Evolutionary conservation across 1,140 invertebrate genomes (phyloP).

Genomic region (Pomacea maculata): DNA sequence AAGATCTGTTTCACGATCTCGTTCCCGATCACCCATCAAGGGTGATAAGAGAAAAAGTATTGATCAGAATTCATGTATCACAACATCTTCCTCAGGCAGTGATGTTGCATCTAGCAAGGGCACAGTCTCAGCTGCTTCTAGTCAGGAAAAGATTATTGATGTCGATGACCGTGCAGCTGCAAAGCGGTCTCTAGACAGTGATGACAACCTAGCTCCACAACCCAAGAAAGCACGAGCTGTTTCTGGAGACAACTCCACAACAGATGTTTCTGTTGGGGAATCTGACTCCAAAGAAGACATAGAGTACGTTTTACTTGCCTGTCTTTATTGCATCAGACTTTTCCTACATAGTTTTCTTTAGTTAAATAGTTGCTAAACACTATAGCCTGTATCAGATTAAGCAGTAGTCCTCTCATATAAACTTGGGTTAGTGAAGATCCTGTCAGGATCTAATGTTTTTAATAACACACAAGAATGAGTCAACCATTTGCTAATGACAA

Average conservation of each 20-base stretch:
- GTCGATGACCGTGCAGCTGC: constrained; percentile 10
- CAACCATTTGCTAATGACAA: no score
- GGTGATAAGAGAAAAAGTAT: neutral
- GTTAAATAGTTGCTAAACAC: no score
- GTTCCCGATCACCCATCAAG: constrained; percentile 14
- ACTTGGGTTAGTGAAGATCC: no score
- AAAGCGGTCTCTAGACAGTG: constrained; percentile 6
- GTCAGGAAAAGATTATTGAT: neutral
- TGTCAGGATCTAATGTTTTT: no score
- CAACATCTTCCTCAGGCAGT: constrained; percentile 13
- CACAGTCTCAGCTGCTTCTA: neutral
- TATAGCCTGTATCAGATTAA: no score
- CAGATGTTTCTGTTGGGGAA: constrained; percentile 3
- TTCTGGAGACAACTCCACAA: constrained; percentile 9
- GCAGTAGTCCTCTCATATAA: no score
- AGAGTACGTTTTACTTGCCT: neutral
- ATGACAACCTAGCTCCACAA: neutral
- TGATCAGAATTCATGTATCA: neutral
- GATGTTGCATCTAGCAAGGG: neutral
- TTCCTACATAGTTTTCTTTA: no score
- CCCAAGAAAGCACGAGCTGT: constrained; percentile 6
- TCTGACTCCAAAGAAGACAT: constrained; percentile 21
- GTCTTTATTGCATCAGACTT: no score
- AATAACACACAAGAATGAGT: no score
- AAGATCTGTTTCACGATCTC: constrained; percentile 10